Percentiles rank a stretch among this genome's conserved stretches.
These are phyloP conservation scores for Ceratosolen fusciceps DNA, from an alignment of 1,140 invertebrate genomes.

Conservation along the genomic window DNA sequence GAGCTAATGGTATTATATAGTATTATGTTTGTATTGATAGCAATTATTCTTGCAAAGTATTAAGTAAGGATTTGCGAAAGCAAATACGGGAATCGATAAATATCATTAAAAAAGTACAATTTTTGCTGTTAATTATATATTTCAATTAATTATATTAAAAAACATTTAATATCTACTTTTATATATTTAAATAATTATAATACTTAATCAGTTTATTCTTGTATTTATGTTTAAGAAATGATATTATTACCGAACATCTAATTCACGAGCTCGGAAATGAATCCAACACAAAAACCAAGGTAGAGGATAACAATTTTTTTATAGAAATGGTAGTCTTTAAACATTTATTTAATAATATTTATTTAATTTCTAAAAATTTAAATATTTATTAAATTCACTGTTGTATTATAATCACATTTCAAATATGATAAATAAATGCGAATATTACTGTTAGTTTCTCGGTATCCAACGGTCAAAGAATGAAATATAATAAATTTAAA, in stretches of 20 bases:
- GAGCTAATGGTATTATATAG: neutral
- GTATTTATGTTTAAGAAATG: constrained; percentile 53
- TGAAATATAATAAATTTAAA: constrained; percentile 1
- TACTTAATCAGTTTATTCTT: neutral
- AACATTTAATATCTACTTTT: too few species aligned
- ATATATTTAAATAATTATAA: too few species aligned
- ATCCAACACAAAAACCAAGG: constrained; percentile 62
- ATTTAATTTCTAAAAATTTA: too few species aligned
- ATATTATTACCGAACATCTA: constrained; percentile 60
- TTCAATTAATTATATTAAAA: too few species aligned
- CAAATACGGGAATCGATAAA: neutral
- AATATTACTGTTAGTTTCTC: too few species aligned
- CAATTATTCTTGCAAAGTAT: neutral
- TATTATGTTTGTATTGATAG: neutral
- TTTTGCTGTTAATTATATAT: too few species aligned
- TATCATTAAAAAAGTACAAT: neutral
- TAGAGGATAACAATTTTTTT: constrained; percentile 45
- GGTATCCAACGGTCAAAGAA: neutral
- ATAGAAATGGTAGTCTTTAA: too few species aligned
- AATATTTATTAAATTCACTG: neutral
- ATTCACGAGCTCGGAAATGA: constrained; percentile 56
- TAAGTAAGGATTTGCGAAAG: too few species aligned
- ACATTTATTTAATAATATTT: too few species aligned
- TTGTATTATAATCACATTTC: neutral
- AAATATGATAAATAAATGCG: too few species aligned